These are phyloP conservation scores for Galerucella pusilla DNA, from an alignment of 2,888 invertebrate genomes.

Conservation along the genomic window DNA sequence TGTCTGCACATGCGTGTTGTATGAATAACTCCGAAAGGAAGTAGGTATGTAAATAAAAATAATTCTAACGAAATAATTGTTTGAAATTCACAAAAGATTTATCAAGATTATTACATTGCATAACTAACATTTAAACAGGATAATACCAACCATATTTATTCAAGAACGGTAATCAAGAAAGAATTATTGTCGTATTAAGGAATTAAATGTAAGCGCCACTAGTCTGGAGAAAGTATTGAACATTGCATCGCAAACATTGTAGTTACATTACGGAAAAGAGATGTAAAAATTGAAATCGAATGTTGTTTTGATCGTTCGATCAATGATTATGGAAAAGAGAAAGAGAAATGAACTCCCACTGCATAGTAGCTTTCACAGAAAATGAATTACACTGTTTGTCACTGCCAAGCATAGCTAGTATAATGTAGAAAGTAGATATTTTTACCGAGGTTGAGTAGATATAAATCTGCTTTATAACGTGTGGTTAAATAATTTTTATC, in stretches of 20 bases:
- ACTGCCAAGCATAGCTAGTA: conserved; percentile 22
- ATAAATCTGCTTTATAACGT: neutral
- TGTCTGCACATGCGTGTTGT: too few relatives aligned
- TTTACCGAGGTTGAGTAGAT: conserved; percentile 12
- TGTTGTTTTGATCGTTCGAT: conserved; percentile 30
- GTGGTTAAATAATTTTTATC: neutral
- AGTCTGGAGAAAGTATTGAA: conserved; percentile 15
- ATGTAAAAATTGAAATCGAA: conserved; percentile 27
- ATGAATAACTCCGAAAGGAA: too few relatives aligned
- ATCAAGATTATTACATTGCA: too few relatives aligned
- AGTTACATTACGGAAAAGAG: conserved; percentile 24
- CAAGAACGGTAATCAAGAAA: neutral
- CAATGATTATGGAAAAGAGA: conserved; percentile 33
- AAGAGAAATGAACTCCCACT: conserved; percentile 23
- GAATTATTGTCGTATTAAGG: neutral
- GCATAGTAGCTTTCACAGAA: conserved; percentile 27
- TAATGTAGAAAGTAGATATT: conserved; percentile 28
- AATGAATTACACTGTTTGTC: conserved; percentile 30
- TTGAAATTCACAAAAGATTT: too few relatives aligned
- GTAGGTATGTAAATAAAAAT: too few relatives aligned
- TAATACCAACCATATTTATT: neutral
- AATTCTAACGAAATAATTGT: too few relatives aligned
- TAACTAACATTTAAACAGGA: neutral
- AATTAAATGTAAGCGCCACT: conserved; percentile 15
- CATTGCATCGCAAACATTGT: conserved; percentile 4